Evolutionary conservation across 2,797 vertebrate species (phyloP), one percentile per base, ranked within the genome.

Genomic region (Lerista edwardsae): DNA sequence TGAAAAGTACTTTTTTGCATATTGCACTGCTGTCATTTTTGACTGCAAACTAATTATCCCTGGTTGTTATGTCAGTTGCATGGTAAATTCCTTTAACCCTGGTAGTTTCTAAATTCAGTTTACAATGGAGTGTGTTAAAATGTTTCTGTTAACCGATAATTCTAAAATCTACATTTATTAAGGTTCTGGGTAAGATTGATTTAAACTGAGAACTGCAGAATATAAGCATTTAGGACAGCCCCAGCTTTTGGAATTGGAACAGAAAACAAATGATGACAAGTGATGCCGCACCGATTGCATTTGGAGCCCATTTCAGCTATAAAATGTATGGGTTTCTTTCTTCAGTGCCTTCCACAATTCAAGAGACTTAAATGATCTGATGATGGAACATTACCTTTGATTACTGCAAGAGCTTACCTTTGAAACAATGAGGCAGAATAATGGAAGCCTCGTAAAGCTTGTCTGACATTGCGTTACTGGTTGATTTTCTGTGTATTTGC

Each of bases 11-110:
- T 34, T 31, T 64, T 64, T 79, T 73, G 44, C 68, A 47, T 79
- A 73, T 59, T 31, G 64, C 57, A 71, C 36, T 78, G 69, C 80
- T 73, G 71, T 82, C 57, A 64, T 73, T 73, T 81, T 74, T 34
- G 19, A 12, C 57, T 64, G 57, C 80, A 62, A 62, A 64, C 19
- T n/a, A 73, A 73, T 47, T 21, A 62, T 82, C 29, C 29, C 39
- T 44, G 39, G 69, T 47, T 73, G 47, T 44, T 41, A 47, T 73
- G 55, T 61, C 79, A 72, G 34, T n/a, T 72, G 11, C n/a, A n/a
- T 81, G 55, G 68, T 61, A 72, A 72, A 61, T 80, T 41, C 34
- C 34, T 71, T 59, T 19, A 27, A 64, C 71, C 55, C 34, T 23
- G 19, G 36, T 75, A 65, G 44, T 51, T 11, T 7, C 31, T 25